Percentiles rank a stretch among this genome's conserved stretches.
phyloP scores from a whole-genome alignment of 2,888 invertebrate species.

The Conomelus anceps region DNA sequence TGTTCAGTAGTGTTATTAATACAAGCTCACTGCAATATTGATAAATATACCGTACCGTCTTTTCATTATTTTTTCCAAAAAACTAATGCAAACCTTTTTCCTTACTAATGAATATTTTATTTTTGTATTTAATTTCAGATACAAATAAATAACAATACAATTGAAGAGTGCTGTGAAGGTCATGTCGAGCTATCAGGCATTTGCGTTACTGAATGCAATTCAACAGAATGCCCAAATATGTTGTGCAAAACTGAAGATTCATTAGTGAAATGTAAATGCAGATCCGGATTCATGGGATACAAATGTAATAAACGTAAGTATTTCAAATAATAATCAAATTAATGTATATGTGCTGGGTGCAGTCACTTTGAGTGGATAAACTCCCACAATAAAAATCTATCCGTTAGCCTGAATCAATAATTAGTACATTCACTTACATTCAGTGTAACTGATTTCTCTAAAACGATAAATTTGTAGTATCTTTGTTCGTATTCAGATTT shows the following conservation, averaged over 20 bases:
- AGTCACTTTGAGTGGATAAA: not conserved
- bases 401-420: no score
- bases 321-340: not conserved
- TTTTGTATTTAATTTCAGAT: not conserved
- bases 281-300: not conserved
- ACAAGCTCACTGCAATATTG: no score
- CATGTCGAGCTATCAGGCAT: not conserved
- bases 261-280: not conserved
- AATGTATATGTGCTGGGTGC: not conserved
- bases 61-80: no score
- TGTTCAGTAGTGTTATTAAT: no score
- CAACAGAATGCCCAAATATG: not conserved
- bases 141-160: slow-evolving; percentile 5
- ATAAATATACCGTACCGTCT: no score
- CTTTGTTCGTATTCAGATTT: no score
- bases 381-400: not conserved
- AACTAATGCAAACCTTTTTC: no score
- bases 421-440: no score
- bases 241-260: not conserved
- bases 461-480: no score
- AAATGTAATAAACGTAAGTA: slow-evolving; percentile 2
- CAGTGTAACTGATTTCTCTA: no score
- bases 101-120: not conserved
- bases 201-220: slow-evolving; percentile 1
- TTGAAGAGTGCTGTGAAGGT: not conserved